phyloP scores from a whole-genome alignment of 2,797 vertebrate genomes.

The Artibeus lituratus region DNA sequence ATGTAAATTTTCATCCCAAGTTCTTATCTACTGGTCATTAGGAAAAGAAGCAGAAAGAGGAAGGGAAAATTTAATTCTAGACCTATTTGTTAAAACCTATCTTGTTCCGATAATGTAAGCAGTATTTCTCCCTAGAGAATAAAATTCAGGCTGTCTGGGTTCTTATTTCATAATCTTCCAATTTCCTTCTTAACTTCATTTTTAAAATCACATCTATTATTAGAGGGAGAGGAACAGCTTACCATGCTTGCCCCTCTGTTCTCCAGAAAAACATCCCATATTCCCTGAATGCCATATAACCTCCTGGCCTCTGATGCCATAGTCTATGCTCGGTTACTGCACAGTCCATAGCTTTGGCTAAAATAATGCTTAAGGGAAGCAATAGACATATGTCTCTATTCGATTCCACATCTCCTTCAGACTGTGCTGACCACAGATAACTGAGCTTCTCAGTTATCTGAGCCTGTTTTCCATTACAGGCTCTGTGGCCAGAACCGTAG shows the following conservation, averaged over 20 bases:
- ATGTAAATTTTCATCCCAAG: not conserved
- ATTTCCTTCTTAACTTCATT: not conserved
- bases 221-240: not conserved
- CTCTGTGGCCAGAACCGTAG: not conserved
- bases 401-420: not conserved
- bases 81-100: not conserved
- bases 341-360: not conserved
- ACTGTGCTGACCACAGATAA: not conserved
- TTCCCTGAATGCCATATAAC: not conserved
- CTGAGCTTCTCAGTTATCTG: not conserved
- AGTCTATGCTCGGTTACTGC: not conserved
- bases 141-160: not conserved
- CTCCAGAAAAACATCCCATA: not conserved
- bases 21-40: not conserved
- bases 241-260: not conserved
- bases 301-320: not conserved
- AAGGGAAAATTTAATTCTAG: not conserved
- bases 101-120: not conserved
- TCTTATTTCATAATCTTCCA: not conserved
- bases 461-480: not conserved
- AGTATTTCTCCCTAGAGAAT: not conserved
- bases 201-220: not conserved
- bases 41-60: not conserved
- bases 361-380: not conserved
- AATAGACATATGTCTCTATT: not conserved